Evolutionary conservation across 2,113 vertebrate species (phyloP), one percentile per base, ranked within the genome.

Genomic region (Picathartes gymnocephalus): DNA sequence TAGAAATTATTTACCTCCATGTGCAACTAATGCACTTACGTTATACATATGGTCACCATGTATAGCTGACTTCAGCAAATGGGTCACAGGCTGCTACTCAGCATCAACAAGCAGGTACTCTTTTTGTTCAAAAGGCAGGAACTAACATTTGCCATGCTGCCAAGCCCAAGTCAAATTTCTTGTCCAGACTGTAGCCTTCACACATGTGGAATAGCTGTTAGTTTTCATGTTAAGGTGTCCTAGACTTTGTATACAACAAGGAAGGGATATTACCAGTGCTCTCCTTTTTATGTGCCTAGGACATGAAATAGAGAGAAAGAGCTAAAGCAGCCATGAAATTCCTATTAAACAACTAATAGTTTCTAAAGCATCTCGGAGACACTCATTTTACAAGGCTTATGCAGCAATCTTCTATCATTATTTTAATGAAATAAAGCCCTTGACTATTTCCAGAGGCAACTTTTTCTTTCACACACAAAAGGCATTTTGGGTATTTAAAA

Each of bases 311-410:
- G 64, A 95, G 64, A 80, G 68, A 83, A 93, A 95, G 44, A 90
- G 72, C 92, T 89, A 89, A 95, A 93, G 86, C 44, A 96, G 79
- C 82, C 90, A 94, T 86, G 82, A 96, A 93, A 96, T 95, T 86
- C 83, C 90, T 69, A 93, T 94, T 95, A 94, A 94, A 90, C 25
- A 90, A 84, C 72, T 84, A 95, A 97, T 72, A 39, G 81, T 77
- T 96, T 94, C 78, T 91, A 88, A 95, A 95, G 86, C 76, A 93
- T 95, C 92, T 81, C 88, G 60, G 82, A 97, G 94, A 92, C 88
- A 68, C 0, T 93, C 3, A 88, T 92, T 96, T 96, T 89, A 86
- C 64, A 89, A 93, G 88, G 76, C 62, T 95, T 94, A 96, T 33
- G 23, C 47, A 85, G 68, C 71, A 95, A 92, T 89, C 71, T 93